phyloP scores from a whole-genome alignment of 1,140 invertebrate species.

The Drosophila albomicans region DNA sequence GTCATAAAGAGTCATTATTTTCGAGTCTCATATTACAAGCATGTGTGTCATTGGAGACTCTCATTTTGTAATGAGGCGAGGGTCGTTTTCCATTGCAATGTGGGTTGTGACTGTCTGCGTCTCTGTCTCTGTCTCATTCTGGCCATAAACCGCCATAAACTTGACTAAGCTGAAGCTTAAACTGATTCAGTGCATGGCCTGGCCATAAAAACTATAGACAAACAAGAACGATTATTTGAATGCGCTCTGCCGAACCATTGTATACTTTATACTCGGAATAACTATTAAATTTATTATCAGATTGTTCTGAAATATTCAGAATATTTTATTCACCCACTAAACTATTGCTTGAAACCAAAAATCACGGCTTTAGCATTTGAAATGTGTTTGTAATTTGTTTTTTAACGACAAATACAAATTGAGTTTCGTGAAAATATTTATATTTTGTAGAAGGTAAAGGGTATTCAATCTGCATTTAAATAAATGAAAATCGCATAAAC shows the following conservation, averaged over 20 bases:
- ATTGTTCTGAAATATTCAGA: not conserved
- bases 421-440: not conserved
- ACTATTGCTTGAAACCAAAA: not conserved
- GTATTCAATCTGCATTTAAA: constrained; percentile 60
- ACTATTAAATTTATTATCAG: not conserved
- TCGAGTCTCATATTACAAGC: constrained; percentile 46
- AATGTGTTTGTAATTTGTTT: not conserved
- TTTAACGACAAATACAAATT: not conserved
- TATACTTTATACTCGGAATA: not conserved
- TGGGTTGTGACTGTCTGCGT: constrained; percentile 32
- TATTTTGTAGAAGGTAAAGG: constrained; percentile 23
- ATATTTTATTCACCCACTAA: not conserved
- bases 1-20: constrained; percentile 56
- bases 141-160: constrained; percentile 64
- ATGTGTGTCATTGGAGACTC: constrained; percentile 32
- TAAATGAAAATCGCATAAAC: constrained; percentile 76
- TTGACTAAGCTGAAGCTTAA: constrained; percentile 69
- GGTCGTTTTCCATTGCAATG: constrained; percentile 46
- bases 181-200: constrained; percentile 28
- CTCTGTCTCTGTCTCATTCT: constrained; percentile 1
- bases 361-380: not conserved
- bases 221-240: constrained; percentile 3
- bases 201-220: constrained; percentile 51
- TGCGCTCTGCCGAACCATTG: not conserved
- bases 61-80: constrained; percentile 36